Conservation (phyloP, 1,140 invertebrate species). For the Mercenaria mercenaria region DNA sequence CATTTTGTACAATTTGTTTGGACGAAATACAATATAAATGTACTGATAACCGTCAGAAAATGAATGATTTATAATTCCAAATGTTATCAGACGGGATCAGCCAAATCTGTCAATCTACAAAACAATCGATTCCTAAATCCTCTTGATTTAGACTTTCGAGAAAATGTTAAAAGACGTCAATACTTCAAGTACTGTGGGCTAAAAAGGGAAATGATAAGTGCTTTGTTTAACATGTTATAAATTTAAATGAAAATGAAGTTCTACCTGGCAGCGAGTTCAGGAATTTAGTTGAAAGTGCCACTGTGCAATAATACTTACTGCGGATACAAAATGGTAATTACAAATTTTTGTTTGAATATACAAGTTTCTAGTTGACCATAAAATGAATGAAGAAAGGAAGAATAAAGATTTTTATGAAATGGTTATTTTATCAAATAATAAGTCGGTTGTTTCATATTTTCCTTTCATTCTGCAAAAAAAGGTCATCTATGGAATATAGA, state of each 20-base stretch:
- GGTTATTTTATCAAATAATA: too few species aligned
- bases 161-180: neutral
- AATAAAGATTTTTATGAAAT: too few species aligned
- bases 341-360: too few species aligned
- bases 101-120: conserved; percentile 15
- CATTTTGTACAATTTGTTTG: neutral
- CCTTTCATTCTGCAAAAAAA: too few species aligned
- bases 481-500: too few species aligned
- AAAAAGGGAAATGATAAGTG: neutral
- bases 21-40: neutral
- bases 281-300: too few species aligned
- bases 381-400: too few species aligned
- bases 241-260: neutral
- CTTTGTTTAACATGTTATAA: neutral
- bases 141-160: neutral
- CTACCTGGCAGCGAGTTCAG: neutral
- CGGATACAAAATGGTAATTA: too few species aligned
- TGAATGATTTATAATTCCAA: conserved; percentile 2
- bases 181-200: neutral
- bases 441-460: too few species aligned
- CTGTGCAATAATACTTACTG: too few species aligned
- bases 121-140: conserved; percentile 16
- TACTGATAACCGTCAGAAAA: neutral
- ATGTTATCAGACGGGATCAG: neutral
- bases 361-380: too few species aligned